phyloP scores from a whole-genome alignment of 2,113 vertebrate species.

The Cnemophilus loriae region DNA sequence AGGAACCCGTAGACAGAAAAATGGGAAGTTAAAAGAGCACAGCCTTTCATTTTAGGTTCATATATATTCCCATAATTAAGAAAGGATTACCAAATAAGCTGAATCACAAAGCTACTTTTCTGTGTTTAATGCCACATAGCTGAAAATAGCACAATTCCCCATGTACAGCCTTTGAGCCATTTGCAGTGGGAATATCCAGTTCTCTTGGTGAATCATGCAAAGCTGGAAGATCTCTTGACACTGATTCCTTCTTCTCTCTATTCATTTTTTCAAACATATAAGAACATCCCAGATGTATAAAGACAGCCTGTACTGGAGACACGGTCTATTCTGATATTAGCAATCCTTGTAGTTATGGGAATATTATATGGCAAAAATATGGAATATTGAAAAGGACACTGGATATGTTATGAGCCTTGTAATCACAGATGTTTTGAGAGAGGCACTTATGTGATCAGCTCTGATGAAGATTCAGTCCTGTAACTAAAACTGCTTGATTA shows the following conservation, averaged over 20 bases:
- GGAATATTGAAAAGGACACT: not conserved
- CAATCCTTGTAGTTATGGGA: not conserved
- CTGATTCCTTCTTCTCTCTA: not conserved
- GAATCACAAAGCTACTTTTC: not conserved
- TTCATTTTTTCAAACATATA: slow-evolving; percentile 8
- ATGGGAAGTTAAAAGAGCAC: not conserved
- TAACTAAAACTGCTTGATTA: not conserved
- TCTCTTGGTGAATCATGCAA: not conserved
- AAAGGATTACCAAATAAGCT: not conserved
- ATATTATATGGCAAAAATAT: not conserved
- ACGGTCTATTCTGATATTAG: not conserved
- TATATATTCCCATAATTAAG: not conserved
- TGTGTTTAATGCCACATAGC: not conserved
- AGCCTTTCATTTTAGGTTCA: not conserved
- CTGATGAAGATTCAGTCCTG: not conserved
- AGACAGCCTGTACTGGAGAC: not conserved
- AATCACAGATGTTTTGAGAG: not conserved
- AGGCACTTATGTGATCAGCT: not conserved
- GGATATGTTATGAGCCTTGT: not conserved
- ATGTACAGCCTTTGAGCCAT: not conserved
- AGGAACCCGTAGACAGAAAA: not conserved
- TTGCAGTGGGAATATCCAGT: not conserved
- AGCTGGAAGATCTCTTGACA: not conserved
- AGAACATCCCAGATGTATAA: not conserved
- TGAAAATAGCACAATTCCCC: not conserved